Evolutionary conservation across 64 coral and sea anemone genomes (phyloP).

Genomic region (Montipora sp.): DNA sequence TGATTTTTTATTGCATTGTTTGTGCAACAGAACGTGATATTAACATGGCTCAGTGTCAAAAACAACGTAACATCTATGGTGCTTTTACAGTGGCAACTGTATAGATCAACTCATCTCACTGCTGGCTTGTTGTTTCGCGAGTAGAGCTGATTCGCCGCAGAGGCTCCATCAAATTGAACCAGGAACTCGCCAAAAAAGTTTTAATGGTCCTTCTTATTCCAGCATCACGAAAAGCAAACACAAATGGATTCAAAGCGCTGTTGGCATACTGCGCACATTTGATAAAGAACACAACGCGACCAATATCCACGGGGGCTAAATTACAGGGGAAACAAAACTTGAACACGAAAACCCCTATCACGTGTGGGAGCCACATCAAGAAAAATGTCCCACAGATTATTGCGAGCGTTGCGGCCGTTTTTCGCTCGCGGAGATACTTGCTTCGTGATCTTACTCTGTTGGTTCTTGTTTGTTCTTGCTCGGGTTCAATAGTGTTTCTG

Average conservation of each 20-base stretch:
- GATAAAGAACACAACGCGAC: constrained; percentile 4
- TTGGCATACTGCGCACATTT: constrained; percentile 28
- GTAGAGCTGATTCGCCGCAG: not conserved
- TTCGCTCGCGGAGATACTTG: constrained; percentile 46
- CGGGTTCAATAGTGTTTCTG: constrained; percentile 5
- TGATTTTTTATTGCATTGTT: too few relatives aligned
- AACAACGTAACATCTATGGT: too few relatives aligned
- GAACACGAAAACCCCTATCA: constrained; percentile 36
- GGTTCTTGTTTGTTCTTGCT: not conserved
- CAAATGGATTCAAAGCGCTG: constrained; percentile 36
- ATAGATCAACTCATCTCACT: not conserved
- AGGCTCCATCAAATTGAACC: not conserved
- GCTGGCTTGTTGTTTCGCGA: not conserved
- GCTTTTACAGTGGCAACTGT: too few relatives aligned
- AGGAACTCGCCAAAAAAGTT: not conserved
- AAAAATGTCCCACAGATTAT: constrained; percentile 52
- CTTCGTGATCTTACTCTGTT: not conserved
- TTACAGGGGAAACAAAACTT: constrained; percentile 49
- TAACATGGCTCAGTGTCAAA: too few relatives aligned
- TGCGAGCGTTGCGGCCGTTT: constrained; percentile 46
- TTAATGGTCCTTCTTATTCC: not conserved
- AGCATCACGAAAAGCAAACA: constrained; percentile 33
- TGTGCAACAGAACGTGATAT: too few relatives aligned
- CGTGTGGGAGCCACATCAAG: constrained; percentile 36
- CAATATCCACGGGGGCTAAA: constrained; percentile 16